These are phyloP conservation scores for Chrysodeixis includens DNA, from an alignment of 2,888 invertebrate species.

Conservation along the genomic window DNA sequence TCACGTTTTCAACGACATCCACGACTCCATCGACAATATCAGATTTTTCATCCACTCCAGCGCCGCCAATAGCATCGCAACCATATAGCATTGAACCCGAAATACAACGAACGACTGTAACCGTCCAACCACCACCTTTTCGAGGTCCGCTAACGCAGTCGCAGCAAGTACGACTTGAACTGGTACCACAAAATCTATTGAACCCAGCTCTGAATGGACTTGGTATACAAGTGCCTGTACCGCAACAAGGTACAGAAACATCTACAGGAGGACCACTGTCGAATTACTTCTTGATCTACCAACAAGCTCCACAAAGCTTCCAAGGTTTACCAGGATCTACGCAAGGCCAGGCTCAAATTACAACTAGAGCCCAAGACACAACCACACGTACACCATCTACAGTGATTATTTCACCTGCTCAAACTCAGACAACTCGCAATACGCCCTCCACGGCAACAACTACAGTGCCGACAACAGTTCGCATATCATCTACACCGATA, in stretches of 20 bases:
- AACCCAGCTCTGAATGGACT: slow-evolving; percentile 29
- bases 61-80: slow-evolving; percentile 32
- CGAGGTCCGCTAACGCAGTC: slow-evolving; percentile 34
- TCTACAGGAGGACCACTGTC: slow-evolving; percentile 35
- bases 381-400: slow-evolving; percentile 32
- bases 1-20: slow-evolving; percentile 12
- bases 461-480: slow-evolving; percentile 16
- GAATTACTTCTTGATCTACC: slow-evolving; percentile 68
- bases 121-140: slow-evolving; percentile 22
- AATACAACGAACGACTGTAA: slow-evolving; percentile 26
- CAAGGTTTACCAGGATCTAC: slow-evolving; percentile 48
- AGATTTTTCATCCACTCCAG: slow-evolving; percentile 24
- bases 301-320: slow-evolving; percentile 66
- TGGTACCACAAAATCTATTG: slow-evolving; percentile 24
- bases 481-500: not conserved
- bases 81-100: slow-evolving; percentile 20
- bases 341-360: slow-evolving; percentile 37
- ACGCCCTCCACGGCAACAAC: slow-evolving; percentile 49
- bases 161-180: slow-evolving; percentile 37
- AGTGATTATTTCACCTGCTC: slow-evolving; percentile 35
- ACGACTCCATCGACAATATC: slow-evolving; percentile 25
- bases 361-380: slow-evolving; percentile 16
- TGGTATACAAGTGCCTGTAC: slow-evolving; percentile 9
- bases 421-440: slow-evolving; percentile 49
- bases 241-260: slow-evolving; percentile 19